phyloP scores from a whole-genome alignment of 2,888 invertebrate species.

The Abrostola tripartita region DNA sequence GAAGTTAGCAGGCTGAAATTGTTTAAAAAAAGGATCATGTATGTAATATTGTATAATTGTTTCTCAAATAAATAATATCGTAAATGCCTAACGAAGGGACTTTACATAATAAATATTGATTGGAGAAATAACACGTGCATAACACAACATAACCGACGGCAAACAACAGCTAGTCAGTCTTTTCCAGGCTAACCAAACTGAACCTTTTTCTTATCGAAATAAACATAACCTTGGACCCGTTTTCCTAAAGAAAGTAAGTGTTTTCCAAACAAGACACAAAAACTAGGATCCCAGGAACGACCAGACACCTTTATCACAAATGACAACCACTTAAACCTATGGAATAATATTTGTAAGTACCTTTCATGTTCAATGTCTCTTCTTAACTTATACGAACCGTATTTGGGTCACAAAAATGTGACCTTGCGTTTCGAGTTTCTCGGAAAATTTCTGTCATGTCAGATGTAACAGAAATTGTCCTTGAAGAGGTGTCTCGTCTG shows the following conservation, averaged over 20 bases:
- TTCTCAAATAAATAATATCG: too few relatives aligned
- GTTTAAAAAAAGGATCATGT: too few relatives aligned
- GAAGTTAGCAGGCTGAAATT: too few relatives aligned
- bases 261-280: slow-evolving; percentile 1
- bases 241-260: neutral
- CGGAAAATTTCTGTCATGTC: slow-evolving; percentile 32
- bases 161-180: too few relatives aligned
- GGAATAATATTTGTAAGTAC: slow-evolving; percentile 6
- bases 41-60: too few relatives aligned
- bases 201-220: neutral
- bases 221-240: slow-evolving; percentile 22
- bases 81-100: too few relatives aligned
- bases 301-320: slow-evolving; percentile 20
- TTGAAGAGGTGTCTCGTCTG: slow-evolving; percentile 18
- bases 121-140: too few relatives aligned
- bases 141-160: too few relatives aligned
- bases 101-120: too few relatives aligned
- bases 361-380: slow-evolving; percentile 35
- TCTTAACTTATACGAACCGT: slow-evolving; percentile 22
- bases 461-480: slow-evolving; percentile 28
- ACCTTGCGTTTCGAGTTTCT: slow-evolving; percentile 35
- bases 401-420: slow-evolving; percentile 37
- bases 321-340: slow-evolving; percentile 7
- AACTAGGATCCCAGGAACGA: slow-evolving; percentile 29
- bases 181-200: too few relatives aligned